Evolutionary conservation across 92 coral and sea anemone species (phyloP), one percentile per base, ranked within the genome.

Genomic region (Umimayanthus kanabou): DNA sequence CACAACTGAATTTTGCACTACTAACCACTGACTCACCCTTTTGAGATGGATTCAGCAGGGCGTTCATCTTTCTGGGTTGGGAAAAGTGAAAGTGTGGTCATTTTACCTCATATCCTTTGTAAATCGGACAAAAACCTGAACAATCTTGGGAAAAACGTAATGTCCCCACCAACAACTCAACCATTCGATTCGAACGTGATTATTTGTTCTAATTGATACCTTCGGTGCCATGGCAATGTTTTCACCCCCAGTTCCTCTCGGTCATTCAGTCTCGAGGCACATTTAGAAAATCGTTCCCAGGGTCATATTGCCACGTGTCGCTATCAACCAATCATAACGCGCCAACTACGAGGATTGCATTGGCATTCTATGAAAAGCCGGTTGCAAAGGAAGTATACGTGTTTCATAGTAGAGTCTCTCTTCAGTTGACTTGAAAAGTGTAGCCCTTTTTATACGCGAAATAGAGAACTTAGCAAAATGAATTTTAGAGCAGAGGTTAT

Each of bases 311-410:
- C 84, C 88, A 55, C 84, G 70, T 64, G 23, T 37, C 84, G 7
- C 82, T 74, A 9, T 84, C 80, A 78, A 84, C 99, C 98, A 97
- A 97, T 95, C 94, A 94, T 93, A 91, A 85, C 86, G 47, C 98
- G 99, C 93, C 99, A 97, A 94, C 93, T 97, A 97, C 90, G 85
- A 90, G 85, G 80, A 87, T 76, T 79, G 93, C 94, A 91, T 95
- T 97, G 98, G 99, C 85, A 94, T 80, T 26, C 43, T 15, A 1
- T 61, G 40, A 83, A 80, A 90, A 88, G 90, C 89, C 85, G 90
- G 80, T 43, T 76, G 53, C 69, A 64, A 37, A 20, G 42, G 76
- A 73, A 40, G 45, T 65, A n/a, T 55, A 70, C 74, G 87, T 70
- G 61, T 53, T 40, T 49, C 3, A 73, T 5, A 23, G 45, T 6